Percentiles rank a stretch among this genome's conserved stretches.
Evolutionary conservation across 2,113 vertebrate genomes (phyloP).

Genomic region (Anseranas semipalmata): DNA sequence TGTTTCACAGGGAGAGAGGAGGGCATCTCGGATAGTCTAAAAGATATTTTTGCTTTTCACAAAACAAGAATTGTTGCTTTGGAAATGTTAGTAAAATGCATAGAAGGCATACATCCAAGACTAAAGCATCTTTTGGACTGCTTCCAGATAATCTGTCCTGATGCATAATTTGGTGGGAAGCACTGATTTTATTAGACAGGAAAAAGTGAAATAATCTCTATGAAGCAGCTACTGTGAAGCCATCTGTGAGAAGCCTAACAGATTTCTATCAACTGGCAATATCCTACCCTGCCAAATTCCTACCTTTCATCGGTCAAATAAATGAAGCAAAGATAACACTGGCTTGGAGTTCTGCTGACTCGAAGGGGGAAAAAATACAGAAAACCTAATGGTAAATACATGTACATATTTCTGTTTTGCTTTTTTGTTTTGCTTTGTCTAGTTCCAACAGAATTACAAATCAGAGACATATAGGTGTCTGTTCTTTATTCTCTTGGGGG

Average conservation of each 20-base stretch:
- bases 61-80: background rate
- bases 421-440: background rate
- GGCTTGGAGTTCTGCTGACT: background rate
- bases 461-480: background rate
- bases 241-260: background rate
- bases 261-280: background rate
- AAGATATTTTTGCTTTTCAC: background rate
- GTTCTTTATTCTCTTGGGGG: background rate
- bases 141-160: background rate
- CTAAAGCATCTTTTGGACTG: background rate
- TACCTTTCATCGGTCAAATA: background rate
- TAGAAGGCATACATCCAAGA: background rate
- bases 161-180: background rate
- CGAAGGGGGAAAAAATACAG: background rate
- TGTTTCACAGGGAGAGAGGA: background rate
- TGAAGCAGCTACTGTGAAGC: background rate
- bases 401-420: background rate
- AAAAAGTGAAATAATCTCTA: conserved; percentile 25
- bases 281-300: background rate
- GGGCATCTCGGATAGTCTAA: background rate
- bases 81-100: background rate
- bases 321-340: background rate
- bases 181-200: background rate
- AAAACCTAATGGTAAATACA: background rate
- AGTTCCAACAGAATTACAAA: background rate